phyloP scores from a whole-genome alignment of 1,140 invertebrate species.

The Panulirus ornatus region DNA sequence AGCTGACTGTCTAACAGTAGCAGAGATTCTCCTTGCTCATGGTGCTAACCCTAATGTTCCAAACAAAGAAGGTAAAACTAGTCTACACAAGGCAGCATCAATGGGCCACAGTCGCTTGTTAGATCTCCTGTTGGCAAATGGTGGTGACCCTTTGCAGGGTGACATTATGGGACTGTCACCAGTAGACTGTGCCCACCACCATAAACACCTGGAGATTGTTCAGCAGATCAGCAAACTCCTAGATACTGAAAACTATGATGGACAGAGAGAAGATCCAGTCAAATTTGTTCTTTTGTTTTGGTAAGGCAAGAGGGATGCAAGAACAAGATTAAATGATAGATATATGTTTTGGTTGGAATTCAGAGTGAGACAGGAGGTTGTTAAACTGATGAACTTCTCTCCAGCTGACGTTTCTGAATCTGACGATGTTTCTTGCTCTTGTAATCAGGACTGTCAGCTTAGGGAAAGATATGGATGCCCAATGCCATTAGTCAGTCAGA shows the following conservation, averaged over 20 bases:
- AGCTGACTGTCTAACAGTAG: constrained; percentile 5
- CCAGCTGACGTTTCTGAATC: neutral
- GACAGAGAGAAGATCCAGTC: neutral
- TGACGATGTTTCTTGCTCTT: neutral
- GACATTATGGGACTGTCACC: constrained; percentile 5
- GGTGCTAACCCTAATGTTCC: constrained; percentile 54
- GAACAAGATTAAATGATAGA: too few species aligned
- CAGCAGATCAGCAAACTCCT: constrained; percentile 15
- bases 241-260: constrained; percentile 1
- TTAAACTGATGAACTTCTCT: neutral
- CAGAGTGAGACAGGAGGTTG: constrained; percentile 5
- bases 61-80: constrained; percentile 14
- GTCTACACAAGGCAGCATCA: constrained; percentile 26
- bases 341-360: too few species aligned
- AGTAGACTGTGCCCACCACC: constrained; percentile 12
- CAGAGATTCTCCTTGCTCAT: constrained; percentile 15
- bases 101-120: constrained; percentile 18
- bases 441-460: neutral
- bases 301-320: too few species aligned
- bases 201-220: neutral
- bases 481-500: neutral
- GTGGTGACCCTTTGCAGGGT: constrained; percentile 29
- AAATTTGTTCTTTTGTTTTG: constrained; percentile 4
- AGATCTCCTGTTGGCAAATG: constrained; percentile 27
- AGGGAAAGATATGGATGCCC: neutral